Evolutionary conservation across 92 coral and sea anemone genomes (phyloP).

Genomic region (Pocillopora grandis): DNA sequence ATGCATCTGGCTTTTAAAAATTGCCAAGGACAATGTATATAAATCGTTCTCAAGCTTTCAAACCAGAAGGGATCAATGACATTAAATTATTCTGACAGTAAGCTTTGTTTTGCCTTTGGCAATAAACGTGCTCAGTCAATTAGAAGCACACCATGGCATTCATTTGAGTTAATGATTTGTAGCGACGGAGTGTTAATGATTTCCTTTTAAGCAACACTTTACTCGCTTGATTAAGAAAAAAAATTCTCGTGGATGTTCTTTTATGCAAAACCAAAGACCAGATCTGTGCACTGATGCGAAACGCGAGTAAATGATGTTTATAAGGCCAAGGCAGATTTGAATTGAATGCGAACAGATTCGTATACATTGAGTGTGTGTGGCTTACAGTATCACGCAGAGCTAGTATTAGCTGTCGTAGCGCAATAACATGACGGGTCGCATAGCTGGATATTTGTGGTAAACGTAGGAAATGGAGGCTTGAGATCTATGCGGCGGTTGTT

Average conservation of each 20-base stretch:
- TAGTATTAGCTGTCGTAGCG: no score
- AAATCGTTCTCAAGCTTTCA: not conserved
- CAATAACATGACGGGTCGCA: not conserved
- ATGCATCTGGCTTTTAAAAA: not conserved
- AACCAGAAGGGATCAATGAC: not conserved
- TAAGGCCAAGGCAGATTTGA: not conserved
- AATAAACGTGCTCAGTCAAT: not conserved
- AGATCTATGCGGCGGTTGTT: not conserved
- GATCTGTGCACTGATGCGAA: conserved; percentile 9
- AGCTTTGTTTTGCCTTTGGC: not conserved
- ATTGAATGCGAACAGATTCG: not conserved
- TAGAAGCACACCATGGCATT: not conserved
- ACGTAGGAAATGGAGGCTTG: conserved; percentile 24
- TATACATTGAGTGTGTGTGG: not conserved
- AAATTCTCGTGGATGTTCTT: conserved; percentile 13
- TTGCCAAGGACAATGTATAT: not conserved
- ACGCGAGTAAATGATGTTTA: not conserved
- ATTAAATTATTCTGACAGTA: not conserved
- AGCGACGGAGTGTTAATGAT: conserved; percentile 5
- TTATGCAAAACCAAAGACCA: conserved; percentile 8
- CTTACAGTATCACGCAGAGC: not conserved
- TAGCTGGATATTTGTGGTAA: not conserved
- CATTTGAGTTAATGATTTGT: conserved; percentile 12
- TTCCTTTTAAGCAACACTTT: not conserved
- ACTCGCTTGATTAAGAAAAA: not conserved